Base-by-base conservation (phyloP, 2,113 vertebrate genomes). In the Etheostoma cragini region DNA sequence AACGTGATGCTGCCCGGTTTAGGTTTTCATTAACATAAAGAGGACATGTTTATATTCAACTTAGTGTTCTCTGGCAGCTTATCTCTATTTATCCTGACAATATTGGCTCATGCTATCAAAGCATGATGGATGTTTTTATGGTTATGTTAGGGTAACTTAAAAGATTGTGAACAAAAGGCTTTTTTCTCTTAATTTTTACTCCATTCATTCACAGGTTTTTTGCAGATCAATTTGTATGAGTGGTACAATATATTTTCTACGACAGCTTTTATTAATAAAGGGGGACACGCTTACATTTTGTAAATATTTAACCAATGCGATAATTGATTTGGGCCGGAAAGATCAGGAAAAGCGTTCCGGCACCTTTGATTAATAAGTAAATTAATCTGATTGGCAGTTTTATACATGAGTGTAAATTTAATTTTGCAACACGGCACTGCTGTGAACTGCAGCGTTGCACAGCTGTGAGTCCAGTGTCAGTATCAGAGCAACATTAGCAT, bases 1-100 rank as follows among this genome's bases (percentile, higher is more conserved):
- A 52, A 58, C 2, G 2, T 35, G 30, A 76, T 42, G 52, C 30
- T 52, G 16, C 66, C 21, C 30, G 30, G 50, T 33, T 71, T 52
- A 54, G 42, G 13, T 58, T 63, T 76, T 24, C 8, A 80, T 73
- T 21, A 62, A 24, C 49, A 50, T n/a, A 52, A 76, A 58, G 30
- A 63, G 56, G 21, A 46, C 64, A 62, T 62, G n/a, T 62, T 66
- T 72, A 30, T 13, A 13, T 8, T n/a, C 3, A 65, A 45, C 33
- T 42, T 19, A 26, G 46, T 8, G 3, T 33, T 73, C 22, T 19
- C 24, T 56, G 15, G 63, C 49, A 19, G 6, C 58, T 38, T 26
- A n/a, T 30, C 14, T 47, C 24, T 22, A 56, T 16, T 35, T 17
- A 13, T 6, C 6, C 3, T 30, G 8, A 64, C 16, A 35, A 17